Conservation (phyloP, 2,113 vertebrate genomes). For the Coturnix japonica region DNA sequence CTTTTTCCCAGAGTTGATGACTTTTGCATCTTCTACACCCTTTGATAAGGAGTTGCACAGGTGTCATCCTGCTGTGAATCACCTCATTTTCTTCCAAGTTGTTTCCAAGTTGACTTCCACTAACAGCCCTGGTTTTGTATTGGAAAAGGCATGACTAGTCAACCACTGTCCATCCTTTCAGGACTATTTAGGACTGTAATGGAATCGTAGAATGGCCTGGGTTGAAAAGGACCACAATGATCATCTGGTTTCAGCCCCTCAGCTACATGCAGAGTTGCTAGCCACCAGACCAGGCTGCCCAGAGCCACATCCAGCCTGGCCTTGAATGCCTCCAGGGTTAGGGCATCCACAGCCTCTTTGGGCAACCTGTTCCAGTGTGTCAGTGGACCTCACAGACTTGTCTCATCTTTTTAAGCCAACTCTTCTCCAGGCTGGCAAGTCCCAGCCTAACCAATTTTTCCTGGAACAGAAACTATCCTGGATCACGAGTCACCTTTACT, state of each 20-base stretch:
- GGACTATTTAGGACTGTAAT: not conserved
- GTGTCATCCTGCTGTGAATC: not conserved
- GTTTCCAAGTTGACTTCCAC: not conserved
- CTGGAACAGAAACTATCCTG: not conserved
- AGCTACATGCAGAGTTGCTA: no score
- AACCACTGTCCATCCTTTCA: not conserved
- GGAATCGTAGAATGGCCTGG: not conserved
- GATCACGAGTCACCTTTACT: not conserved
- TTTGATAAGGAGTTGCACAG: not conserved
- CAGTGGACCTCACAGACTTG: not conserved
- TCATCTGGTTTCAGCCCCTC: no score
- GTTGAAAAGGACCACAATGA: no score
- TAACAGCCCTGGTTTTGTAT: not conserved
- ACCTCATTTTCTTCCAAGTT: not conserved
- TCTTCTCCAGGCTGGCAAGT: not conserved
- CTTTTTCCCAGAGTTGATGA: not conserved
- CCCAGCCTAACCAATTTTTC: not conserved
- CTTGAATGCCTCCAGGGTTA: no score
- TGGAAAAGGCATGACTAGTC: not conserved
- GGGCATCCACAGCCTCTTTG: no score
- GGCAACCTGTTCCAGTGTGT: no score
- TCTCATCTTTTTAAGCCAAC: not conserved
- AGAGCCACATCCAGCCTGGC: no score
- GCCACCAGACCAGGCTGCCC: no score
- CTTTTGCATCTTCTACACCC: not conserved